Evolutionary conservation across 2,888 invertebrate genomes (phyloP), one percentile per base, ranked within the genome.

Genomic region (Lydus trimaculatus): DNA sequence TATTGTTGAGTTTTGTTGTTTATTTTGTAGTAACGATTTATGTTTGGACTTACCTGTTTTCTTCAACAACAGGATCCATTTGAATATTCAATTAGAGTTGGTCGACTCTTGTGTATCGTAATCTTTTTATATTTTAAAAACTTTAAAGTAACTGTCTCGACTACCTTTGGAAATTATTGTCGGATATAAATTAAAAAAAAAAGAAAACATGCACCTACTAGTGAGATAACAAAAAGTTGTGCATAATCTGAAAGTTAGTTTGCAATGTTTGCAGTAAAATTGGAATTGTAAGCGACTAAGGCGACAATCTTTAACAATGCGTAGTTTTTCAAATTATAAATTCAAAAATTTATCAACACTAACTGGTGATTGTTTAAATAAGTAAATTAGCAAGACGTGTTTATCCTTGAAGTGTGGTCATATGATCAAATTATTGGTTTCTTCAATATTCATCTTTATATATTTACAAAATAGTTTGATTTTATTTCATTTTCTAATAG

Each of bases 21-120:
- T 28, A 1, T 3, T 15, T 7, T 56, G 3, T n/a, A n/a, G n/a
- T n/a, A n/a, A n/a, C 20, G 48, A 52, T 52, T 64, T 64, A 52
- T 61, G 17, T 39, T 1, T 13, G 66, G 56, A 65, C 79, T 76
- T 78, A 81, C 81, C 79, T 79, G 74, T 75, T 80, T 78, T 82
- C 82, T 75, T 83, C 83, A 63, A 80, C 77, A 74, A 82, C 79
- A 63, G 79, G 81, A 79, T 83, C 82, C 83, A 82, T 83, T 81
- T 80, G 78, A 79, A 76, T 72, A 76, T 77, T 79, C 81, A 82
- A 83, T 83, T 83, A 80, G 81, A 78, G 79, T 77, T 76, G 48
- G 48, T 11, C 74, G 72, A 73, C 78, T 76, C 76, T 64, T 68
- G 78, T 69, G 78, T 66, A 74, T 78, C 74, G 75, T 80, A 73